Evolutionary conservation across 2,113 vertebrate genomes (phyloP), one percentile per base, ranked within the genome.

Genomic region (Caranx melampygus): DNA sequence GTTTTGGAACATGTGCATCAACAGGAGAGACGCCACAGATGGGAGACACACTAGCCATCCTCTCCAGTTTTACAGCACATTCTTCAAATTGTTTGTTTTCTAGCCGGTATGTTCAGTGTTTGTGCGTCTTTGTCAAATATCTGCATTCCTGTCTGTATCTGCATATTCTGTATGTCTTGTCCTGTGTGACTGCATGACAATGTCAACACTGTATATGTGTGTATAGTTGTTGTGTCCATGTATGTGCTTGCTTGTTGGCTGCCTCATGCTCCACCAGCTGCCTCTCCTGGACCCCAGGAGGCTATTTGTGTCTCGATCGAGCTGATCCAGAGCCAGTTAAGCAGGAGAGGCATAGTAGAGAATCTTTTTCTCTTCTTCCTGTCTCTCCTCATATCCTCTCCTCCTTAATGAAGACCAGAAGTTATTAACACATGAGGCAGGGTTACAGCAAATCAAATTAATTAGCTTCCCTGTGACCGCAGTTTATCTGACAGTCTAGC

Each of bases 361-460:
- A 75, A 59, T 65, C 68, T 84, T 31, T 60, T 12, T 72, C 11
- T 49, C 65, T 59, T 72, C 26, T 66, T 20, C 57, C 73, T 75
- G 75, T 79, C 73, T 84, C 57, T 69, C 52, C 57, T 88, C 75
- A 64, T 75, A 71, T 83, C 77, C 63, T 72, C 85, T 78, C 81
- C 86, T 87, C 54, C 72, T 44, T 91, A 91, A 93, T 93, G 79
- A 74, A 78, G 72, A 92, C 76, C 85, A 89, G 89, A 86, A 81
- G 77, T 90, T 90, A 89, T 90, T 92, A 91, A 72, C 66, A 49
- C 78, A 74, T 76, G 35, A 78, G 73, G 91, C 86, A 78, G 52
- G 83, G 79, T 73, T 79, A 67, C 59, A 59, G 81, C 70, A 88
- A 94, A 95, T 93, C 82, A 42, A 89, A 93, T 93, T 81, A 90